These are phyloP conservation scores for Ips typographus DNA, from an alignment of 1,140 invertebrate species.

Conservation along the genomic window DNA sequence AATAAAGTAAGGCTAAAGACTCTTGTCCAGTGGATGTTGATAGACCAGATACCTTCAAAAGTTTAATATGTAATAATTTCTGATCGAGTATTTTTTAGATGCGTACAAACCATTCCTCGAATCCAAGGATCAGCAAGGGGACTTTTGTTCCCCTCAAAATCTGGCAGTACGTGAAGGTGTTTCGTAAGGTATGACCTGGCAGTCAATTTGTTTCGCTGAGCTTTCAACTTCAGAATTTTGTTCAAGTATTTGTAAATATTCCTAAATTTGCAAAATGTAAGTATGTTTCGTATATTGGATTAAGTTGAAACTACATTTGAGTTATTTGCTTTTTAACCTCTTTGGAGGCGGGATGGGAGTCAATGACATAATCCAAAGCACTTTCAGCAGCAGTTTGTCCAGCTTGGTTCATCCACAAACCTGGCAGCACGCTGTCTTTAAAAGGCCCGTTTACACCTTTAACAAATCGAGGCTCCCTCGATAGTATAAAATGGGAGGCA, in stretches of 20 bases:
- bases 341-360: constrained; percentile 70
- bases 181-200: constrained; percentile 67
- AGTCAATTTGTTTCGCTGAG: constrained; percentile 54
- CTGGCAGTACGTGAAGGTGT: constrained; percentile 87
- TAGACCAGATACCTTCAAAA: constrained; percentile 70
- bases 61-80: too few species aligned
- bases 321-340: constrained; percentile 52
- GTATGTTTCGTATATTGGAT: not conserved
- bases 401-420: constrained; percentile 86
- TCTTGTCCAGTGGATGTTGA: constrained; percentile 69
- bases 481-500: constrained; percentile 90
- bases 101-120: constrained; percentile 69
- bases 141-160: constrained; percentile 93
- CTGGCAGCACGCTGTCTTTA: constrained; percentile 82
- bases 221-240: constrained; percentile 60
- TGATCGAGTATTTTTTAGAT: constrained; percentile 37
- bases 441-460: constrained; percentile 94
- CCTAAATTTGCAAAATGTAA: constrained; percentile 45
- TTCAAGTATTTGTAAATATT: constrained; percentile 67
- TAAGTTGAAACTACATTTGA: constrained; percentile 45
- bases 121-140: constrained; percentile 84
- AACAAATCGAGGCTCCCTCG: constrained; percentile 66
- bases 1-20: constrained; percentile 77
- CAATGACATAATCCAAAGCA: constrained; percentile 81
- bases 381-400: constrained; percentile 89